Percentiles rank a stretch among this genome's conserved stretches.
Conservation (phyloP, 1,140 invertebrate genomes). For the Coptotermes formosanus region DNA sequence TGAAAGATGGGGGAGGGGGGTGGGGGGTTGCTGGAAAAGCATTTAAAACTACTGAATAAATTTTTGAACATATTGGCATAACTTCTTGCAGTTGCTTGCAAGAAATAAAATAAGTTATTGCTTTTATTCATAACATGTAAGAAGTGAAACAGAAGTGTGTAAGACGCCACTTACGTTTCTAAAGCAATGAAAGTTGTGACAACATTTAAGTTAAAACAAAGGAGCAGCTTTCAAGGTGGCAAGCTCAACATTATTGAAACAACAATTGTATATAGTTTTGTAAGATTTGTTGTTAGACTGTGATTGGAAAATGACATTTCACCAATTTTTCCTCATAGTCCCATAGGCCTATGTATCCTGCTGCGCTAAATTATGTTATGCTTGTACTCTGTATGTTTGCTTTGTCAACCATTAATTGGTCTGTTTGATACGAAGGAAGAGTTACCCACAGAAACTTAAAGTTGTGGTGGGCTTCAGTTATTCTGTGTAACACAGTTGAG, state of each 20-base stretch:
- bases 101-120: background rate
- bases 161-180: background rate
- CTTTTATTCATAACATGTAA: background rate
- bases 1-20: background rate
- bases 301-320: background rate
- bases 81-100: background rate
- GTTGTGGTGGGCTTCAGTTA: background rate
- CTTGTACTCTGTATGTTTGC: background rate
- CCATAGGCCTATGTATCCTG: background rate
- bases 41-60: background rate
- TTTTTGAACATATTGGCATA: background rate
- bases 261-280: background rate
- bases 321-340: conserved; percentile 10
- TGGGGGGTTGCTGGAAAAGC: background rate
- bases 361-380: background rate
- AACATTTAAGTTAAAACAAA: background rate
- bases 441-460: conserved; percentile 12
- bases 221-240: background rate
- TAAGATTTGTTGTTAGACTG: conserved; percentile 13
- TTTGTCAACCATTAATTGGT: background rate
- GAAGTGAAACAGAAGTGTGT: background rate
- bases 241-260: background rate
- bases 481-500: background rate
- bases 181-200: background rate
- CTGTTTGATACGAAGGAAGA: background rate